These are phyloP conservation scores for Pseudolaguvia tuberculata DNA, from an alignment of 2,113 vertebrate genomes.

Conservation along the genomic window DNA sequence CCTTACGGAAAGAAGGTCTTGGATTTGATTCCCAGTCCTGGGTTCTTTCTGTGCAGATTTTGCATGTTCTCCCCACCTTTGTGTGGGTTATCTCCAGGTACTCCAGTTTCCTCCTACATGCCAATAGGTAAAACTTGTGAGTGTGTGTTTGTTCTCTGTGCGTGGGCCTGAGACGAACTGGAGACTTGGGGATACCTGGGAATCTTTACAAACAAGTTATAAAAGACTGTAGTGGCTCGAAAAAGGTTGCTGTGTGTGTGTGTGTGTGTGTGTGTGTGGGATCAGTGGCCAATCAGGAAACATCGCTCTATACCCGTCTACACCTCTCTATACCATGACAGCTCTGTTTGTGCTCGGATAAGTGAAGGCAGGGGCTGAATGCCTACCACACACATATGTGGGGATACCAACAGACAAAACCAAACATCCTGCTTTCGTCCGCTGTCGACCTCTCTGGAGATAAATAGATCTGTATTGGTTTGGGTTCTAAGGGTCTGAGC, in stretches of 20 bases:
- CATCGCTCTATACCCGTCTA: slow-evolving; percentile 45
- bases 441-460: not conserved
- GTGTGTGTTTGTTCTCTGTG: too few relatives aligned
- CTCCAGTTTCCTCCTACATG: too few relatives aligned
- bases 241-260: slow-evolving; percentile 28
- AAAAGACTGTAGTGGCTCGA: slow-evolving; percentile 2
- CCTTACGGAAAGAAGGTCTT: too few relatives aligned
- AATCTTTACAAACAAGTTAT: too few relatives aligned
- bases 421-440: slow-evolving; percentile 29
- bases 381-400: slow-evolving; percentile 12
- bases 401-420: slow-evolving; percentile 22
- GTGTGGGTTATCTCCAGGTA: too few relatives aligned
- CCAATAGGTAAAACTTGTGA: too few relatives aligned
- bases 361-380: slow-evolving; percentile 28
- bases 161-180: too few relatives aligned
- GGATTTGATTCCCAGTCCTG: too few relatives aligned
- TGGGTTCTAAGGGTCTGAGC: not conserved
- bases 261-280: slow-evolving; percentile 42
- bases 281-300: slow-evolving; percentile 40
- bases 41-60: too few relatives aligned
- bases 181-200: too few relatives aligned
- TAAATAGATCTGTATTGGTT: not conserved
- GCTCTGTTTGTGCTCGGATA: slow-evolving; percentile 50
- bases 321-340: too few relatives aligned
- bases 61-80: too few relatives aligned